These are phyloP conservation scores for Tenualosa thibaudeaui DNA, from an alignment of 2,797 vertebrate species.

Conservation along the genomic window DNA sequence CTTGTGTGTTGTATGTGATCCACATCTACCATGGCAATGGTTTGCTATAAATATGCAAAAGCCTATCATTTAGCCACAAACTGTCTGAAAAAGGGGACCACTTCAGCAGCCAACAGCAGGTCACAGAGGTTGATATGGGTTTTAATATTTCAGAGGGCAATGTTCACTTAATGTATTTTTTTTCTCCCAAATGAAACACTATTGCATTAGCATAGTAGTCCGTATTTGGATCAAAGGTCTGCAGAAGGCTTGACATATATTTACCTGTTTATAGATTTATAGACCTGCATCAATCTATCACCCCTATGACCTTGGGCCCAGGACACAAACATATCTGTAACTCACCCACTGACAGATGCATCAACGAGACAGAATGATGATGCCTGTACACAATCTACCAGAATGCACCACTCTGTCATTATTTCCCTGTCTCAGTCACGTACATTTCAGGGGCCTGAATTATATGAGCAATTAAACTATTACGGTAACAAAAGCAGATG, in stretches of 20 bases:
- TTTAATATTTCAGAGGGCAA: not conserved
- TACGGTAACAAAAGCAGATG: not conserved
- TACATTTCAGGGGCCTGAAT: not conserved
- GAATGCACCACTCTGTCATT: not conserved
- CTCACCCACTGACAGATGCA: conserved; percentile 47
- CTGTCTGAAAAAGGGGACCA: not conserved
- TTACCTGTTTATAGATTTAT: conserved; percentile 19
- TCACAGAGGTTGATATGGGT: not conserved
- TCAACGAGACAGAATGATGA: not conserved
- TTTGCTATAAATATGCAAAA: not conserved
- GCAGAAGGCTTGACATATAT: not conserved
- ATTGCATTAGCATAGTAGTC: not conserved
- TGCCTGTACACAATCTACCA: not conserved
- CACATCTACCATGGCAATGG: not conserved
- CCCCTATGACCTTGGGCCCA: conserved; percentile 40
- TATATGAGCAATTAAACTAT: not conserved
- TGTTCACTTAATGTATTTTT: not conserved
- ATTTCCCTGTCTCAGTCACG: not conserved
- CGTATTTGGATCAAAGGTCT: not conserved
- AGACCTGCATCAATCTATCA: conserved; percentile 18
- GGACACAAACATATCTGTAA: conserved; percentile 35
- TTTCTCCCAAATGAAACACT: not conserved
- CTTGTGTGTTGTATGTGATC: not conserved
- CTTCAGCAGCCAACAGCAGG: not conserved
- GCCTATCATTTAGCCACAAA: not conserved